These are phyloP conservation scores for Cephus runcator DNA, from an alignment of 2,888 invertebrate species.

Conservation along the genomic window DNA sequence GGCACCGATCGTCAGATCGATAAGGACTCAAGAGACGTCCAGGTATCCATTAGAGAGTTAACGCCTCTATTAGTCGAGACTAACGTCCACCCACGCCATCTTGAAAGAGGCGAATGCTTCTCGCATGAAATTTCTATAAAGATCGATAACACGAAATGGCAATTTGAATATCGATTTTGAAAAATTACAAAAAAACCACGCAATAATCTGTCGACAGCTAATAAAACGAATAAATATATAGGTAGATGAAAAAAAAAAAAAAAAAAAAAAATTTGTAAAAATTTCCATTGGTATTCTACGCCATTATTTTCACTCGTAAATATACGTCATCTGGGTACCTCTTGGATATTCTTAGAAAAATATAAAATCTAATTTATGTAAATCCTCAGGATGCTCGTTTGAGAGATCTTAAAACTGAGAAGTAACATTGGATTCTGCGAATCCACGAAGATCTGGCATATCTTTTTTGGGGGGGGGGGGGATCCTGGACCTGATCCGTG, in stretches of 20 bases:
- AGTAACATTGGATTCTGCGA: not conserved
- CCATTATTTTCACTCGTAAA: not conserved
- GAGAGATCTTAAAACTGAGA: not conserved
- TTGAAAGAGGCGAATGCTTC: not conserved
- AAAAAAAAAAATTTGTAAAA: not conserved
- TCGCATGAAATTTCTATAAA: not conserved
- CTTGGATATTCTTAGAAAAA: not conserved
- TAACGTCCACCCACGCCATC: conserved; percentile 29
- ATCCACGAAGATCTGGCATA: not conserved
- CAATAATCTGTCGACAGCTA: not conserved
- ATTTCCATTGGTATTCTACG: not conserved
- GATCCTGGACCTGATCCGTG: not conserved
- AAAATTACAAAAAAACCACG: not conserved
- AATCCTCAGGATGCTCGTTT: conserved; percentile 43
- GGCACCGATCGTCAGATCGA: conserved; percentile 33
- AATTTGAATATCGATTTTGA: not conserved
- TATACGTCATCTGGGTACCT: not conserved
- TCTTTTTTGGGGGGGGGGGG: not conserved
- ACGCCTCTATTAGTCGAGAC: conserved; percentile 40
- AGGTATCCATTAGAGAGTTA: conserved; percentile 32
- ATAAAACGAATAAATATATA: not conserved
- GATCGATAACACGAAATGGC: not conserved
- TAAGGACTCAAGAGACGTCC: conserved; percentile 27
- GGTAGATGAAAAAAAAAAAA: too few species aligned
- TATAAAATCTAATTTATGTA: conserved; percentile 64